These are phyloP conservation scores for Teleopsis dalmanni DNA, from an alignment of 1,140 invertebrate genomes.

Conservation along the genomic window DNA sequence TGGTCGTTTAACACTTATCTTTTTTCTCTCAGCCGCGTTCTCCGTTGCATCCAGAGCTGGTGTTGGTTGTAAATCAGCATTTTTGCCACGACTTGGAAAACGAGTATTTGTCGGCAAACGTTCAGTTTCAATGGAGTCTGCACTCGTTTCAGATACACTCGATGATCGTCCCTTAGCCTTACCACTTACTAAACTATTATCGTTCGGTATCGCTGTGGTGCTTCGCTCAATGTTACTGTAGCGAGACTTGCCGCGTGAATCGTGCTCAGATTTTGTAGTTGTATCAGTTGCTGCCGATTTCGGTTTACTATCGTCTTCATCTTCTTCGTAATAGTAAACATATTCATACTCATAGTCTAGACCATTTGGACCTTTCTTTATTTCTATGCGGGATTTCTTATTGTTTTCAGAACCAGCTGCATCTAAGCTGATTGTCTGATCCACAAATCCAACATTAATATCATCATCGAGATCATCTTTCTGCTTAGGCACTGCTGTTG, in stretches of 20 bases:
- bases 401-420: slow-evolving; percentile 38
- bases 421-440: slow-evolving; percentile 32
- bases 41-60: slow-evolving; percentile 34
- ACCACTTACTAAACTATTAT: slow-evolving; percentile 49
- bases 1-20: slow-evolving; percentile 50
- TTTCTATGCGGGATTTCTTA: slow-evolving; percentile 62
- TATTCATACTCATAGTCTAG: slow-evolving; percentile 88
- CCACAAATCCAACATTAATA: slow-evolving; percentile 31
- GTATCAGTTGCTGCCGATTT: slow-evolving; percentile 19
- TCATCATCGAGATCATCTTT: slow-evolving; percentile 23
- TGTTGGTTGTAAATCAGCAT: slow-evolving; percentile 31
- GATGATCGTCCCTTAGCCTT: slow-evolving; percentile 46
- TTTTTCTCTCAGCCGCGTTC: slow-evolving; percentile 46
- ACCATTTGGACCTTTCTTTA: slow-evolving; percentile 82
- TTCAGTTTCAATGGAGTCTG: slow-evolving; percentile 53
- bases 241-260: slow-evolving; percentile 49
- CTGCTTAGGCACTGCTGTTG: slow-evolving; percentile 11
- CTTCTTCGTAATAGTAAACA: slow-evolving; percentile 84
- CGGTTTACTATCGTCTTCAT: slow-evolving; percentile 58
- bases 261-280: slow-evolving; percentile 15
- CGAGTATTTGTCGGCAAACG: slow-evolving; percentile 69
- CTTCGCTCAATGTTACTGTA: slow-evolving; percentile 61
- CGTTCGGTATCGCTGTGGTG: slow-evolving; percentile 44
- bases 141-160: slow-evolving; percentile 9
- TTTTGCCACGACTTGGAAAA: slow-evolving; percentile 62